phyloP scores from a whole-genome alignment of 2,113 vertebrate species.

The Hypanus sabinus region DNA sequence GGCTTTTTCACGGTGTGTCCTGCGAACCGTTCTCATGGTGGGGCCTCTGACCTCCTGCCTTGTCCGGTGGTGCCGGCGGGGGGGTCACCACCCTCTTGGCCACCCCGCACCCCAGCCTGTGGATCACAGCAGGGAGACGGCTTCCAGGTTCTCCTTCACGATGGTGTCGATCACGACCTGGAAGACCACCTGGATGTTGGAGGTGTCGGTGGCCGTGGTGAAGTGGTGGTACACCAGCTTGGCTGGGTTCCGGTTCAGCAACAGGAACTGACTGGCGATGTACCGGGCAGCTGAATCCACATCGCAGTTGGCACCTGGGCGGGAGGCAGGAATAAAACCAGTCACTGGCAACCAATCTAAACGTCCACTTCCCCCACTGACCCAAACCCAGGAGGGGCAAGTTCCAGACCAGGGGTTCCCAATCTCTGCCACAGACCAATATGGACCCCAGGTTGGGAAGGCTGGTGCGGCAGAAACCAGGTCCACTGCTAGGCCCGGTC shows the following conservation, averaged over 20 bases:
- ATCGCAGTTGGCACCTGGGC: slow-evolving; percentile 59
- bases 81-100: not conserved
- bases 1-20: too few species aligned
- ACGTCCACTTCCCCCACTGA: too few species aligned
- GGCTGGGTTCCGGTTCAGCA: slow-evolving; percentile 49
- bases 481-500: too few species aligned
- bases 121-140: slow-evolving; percentile 56
- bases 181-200: slow-evolving; percentile 65
- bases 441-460: too few species aligned
- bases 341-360: too few species aligned
- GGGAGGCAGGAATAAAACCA: not conserved
- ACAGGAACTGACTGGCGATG: slow-evolving; percentile 55
- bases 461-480: too few species aligned
- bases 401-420: too few species aligned
- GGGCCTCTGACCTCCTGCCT: too few species aligned
- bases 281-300: slow-evolving; percentile 61
- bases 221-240: slow-evolving; percentile 66
- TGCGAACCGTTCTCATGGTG: too few species aligned
- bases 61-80: not conserved
- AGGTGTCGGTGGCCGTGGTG: slow-evolving; percentile 66
- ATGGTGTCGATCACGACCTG: slow-evolving; percentile 71
- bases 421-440: too few species aligned
- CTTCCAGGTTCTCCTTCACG: slow-evolving; percentile 64
- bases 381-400: too few species aligned
- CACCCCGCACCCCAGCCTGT: not conserved